Evolutionary conservation across 2,888 invertebrate species (phyloP).

Genomic region (Drosophila kanekoi): DNA sequence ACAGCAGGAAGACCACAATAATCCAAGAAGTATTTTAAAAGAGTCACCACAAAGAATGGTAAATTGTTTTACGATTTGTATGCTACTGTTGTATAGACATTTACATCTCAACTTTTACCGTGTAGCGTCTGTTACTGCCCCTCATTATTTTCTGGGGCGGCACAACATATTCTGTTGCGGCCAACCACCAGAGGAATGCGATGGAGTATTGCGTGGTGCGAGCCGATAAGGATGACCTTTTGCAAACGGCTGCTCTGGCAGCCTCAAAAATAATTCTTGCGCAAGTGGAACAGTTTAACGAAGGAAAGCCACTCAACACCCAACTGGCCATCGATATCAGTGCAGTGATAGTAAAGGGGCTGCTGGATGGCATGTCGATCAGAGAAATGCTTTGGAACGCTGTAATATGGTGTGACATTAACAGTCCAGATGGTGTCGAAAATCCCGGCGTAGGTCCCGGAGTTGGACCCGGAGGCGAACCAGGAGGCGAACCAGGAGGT

Average conservation of each 20-base stretch:
- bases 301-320: background rate
- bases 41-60: conserved; percentile 4
- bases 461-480: background rate
- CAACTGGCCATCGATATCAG: background rate
- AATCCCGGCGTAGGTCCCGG: background rate
- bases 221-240: conserved; percentile 16
- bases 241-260: background rate
- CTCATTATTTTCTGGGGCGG: conserved; percentile 1
- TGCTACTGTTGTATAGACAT: background rate
- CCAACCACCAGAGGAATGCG: too few species aligned
- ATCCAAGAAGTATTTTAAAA: background rate
- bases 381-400: conserved; percentile 9
- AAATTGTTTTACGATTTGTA: conserved; percentile 1
- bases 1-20: background rate
- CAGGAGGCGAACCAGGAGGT: background rate
- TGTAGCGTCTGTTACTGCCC: conserved; percentile 5
- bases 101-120: background rate
- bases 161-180: background rate
- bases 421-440: background rate
- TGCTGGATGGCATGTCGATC: conserved; percentile 12
- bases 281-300: conserved; percentile 8
- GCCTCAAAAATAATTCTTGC: conserved; percentile 4
- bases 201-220: background rate
- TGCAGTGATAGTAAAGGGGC: background rate
- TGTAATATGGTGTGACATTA: conserved; percentile 10